These are phyloP conservation scores for Exocentrus adspersus DNA, from an alignment of 2,888 invertebrate genomes.

Conservation along the genomic window DNA sequence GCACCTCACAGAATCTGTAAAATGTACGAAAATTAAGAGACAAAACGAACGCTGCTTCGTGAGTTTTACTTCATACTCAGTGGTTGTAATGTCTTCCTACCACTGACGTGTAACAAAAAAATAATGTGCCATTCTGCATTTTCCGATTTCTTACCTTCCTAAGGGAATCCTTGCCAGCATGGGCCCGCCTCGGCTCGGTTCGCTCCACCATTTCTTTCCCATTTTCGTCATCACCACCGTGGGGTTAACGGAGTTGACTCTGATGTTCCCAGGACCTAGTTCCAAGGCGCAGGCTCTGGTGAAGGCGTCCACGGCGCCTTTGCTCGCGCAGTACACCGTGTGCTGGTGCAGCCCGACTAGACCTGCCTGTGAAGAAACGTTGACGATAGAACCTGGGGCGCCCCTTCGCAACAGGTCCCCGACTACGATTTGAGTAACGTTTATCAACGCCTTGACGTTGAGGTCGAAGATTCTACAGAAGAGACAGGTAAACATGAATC, in stretches of 20 bases:
- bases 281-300: conserved; percentile 87
- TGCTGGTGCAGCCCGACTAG: conserved; percentile 80
- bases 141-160: conserved; percentile 66
- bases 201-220: conserved; percentile 85
- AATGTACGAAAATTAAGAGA: too few species aligned
- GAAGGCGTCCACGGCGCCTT: conserved; percentile 88
- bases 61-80: too few species aligned
- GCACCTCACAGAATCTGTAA: conserved; percentile 75
- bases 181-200: conserved; percentile 75
- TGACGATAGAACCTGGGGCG: conserved; percentile 83
- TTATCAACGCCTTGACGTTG: conserved; percentile 87
- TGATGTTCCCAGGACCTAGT: conserved; percentile 82
- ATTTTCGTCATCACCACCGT: conserved; percentile 94
- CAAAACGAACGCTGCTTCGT: too few species aligned
- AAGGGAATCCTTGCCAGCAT: conserved; percentile 86
- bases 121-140: too few species aligned
- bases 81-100: too few species aligned
- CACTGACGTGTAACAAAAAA: too few species aligned
- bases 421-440: conserved; percentile 85
- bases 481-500: too few species aligned
- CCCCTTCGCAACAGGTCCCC: conserved; percentile 77
- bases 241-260: conserved; percentile 95
- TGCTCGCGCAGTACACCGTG: conserved; percentile 83
- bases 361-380: conserved; percentile 89
- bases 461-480: conserved; percentile 72